phyloP scores from a whole-genome alignment of 2,113 vertebrate genomes.

The Bagarius yarrelli region DNA sequence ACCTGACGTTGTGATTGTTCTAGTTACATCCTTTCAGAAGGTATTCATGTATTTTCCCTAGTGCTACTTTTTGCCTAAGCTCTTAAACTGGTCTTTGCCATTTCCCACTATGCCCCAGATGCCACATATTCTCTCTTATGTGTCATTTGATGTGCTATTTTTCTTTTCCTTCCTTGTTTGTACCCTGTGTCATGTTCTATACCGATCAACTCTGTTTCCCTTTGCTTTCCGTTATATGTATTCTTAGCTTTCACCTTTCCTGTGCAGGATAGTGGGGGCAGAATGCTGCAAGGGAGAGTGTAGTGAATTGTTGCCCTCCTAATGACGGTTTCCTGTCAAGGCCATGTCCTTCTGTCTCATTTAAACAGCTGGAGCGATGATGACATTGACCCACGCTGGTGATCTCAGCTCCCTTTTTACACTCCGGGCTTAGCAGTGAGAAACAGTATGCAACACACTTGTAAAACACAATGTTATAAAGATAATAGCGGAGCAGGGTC shows the following conservation, averaged over 20 bases:
- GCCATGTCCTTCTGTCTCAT: slow-evolving; percentile 18
- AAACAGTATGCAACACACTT: neutral
- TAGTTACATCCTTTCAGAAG: slow-evolving; percentile 35
- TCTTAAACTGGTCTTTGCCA: neutral
- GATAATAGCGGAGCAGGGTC: neutral
- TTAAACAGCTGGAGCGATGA: slow-evolving; percentile 20
- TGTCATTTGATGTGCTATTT: slow-evolving; percentile 29
- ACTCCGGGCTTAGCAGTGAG: neutral
- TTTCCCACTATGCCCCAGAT: slow-evolving; percentile 27
- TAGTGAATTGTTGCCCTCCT: slow-evolving; percentile 29
- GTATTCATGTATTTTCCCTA: slow-evolving; percentile 25
- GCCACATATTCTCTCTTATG: slow-evolving; percentile 23
- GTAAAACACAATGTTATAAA: slow-evolving; percentile 22
- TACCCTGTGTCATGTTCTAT: slow-evolving; percentile 25
- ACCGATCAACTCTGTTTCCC: slow-evolving; percentile 1
- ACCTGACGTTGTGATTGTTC: slow-evolving; percentile 24
- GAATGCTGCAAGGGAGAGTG: slow-evolving; percentile 14
- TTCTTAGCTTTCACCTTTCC: slow-evolving; percentile 51
- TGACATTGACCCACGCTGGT: neutral
- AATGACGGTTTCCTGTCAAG: slow-evolving; percentile 38
- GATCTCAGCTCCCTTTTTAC: slow-evolving; percentile 6
- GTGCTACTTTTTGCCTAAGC: slow-evolving; percentile 40
- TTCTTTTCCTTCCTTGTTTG: slow-evolving; percentile 40
- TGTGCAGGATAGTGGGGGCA: slow-evolving; percentile 33
- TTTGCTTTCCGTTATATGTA: slow-evolving; percentile 32